Evolutionary conservation across 2,797 vertebrate genomes (phyloP).

Genomic region (Protosalanx chinensis): DNA sequence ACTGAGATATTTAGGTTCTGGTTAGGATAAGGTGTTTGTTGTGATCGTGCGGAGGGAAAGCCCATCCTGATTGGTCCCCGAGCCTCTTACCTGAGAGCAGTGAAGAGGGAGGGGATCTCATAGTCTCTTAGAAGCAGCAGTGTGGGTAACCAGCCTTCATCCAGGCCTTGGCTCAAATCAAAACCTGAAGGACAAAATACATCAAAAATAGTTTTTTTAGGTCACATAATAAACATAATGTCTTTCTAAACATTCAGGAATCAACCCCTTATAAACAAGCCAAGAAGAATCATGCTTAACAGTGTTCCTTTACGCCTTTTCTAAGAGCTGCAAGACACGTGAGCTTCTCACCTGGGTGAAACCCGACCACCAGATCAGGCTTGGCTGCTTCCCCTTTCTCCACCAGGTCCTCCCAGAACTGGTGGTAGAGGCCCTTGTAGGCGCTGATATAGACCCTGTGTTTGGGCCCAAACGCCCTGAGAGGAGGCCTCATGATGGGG

Average conservation of each 20-base stretch:
- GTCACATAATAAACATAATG: not conserved
- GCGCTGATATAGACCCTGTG: conserved; percentile 82
- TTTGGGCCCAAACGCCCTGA: conserved; percentile 67
- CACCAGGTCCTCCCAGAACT: conserved; percentile 92
- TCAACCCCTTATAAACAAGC: not conserved
- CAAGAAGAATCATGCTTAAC: not conserved
- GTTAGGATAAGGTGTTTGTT: too few relatives aligned
- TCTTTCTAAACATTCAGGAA: not conserved
- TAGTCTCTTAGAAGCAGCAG: conserved; percentile 83
- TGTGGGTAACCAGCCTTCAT: conserved; percentile 79
- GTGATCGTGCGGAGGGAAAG: too few relatives aligned
- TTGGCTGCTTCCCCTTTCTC: conserved; percentile 77
- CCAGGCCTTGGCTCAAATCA: conserved; percentile 71
- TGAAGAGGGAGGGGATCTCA: conserved; percentile 75
- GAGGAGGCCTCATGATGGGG: conserved; percentile 78
- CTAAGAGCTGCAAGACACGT: not conserved
- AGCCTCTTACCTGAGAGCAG: conserved; percentile 72
- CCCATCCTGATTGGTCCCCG: not conserved
- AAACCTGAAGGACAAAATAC: conserved; percentile 62
- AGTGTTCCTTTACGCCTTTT: not conserved
- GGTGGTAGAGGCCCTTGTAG: conserved; percentile 84
- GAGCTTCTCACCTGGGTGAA: conserved; percentile 80
- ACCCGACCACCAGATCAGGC: conserved; percentile 88
- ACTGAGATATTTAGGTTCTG: too few relatives aligned
- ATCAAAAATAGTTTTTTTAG: not conserved